A percentile compares a stretch with the other conserved stretches of the same genome.
Conservation (phyloP, 2,113 vertebrate genomes). For the Cheilinus undulatus region DNA sequence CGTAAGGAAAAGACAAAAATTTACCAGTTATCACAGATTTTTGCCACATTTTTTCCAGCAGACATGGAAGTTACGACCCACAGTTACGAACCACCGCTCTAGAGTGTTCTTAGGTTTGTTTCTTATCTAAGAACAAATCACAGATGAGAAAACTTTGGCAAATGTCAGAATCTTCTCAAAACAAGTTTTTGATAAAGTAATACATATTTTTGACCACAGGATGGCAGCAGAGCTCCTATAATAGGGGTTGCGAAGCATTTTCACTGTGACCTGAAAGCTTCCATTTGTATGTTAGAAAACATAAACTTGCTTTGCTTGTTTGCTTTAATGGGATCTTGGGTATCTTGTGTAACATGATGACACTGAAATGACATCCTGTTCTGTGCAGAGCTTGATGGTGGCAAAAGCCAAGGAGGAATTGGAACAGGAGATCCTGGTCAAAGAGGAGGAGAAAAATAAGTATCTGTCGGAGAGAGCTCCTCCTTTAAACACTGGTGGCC, state of each 20-base stretch:
- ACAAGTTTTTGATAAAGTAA: background rate
- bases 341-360: background rate
- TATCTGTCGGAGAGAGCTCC: constrained; percentile 89
- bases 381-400: constrained; percentile 91
- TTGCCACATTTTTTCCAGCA: no score
- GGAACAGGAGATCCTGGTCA: constrained; percentile 89
- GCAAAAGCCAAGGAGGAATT: constrained; percentile 94
- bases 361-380: background rate
- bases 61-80: no score
- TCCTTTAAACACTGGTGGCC: constrained; percentile 78
- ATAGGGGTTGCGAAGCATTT: no score
- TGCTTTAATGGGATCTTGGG: background rate
- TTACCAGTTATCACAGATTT: no score
- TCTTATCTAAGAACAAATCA: no score
- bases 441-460: constrained; percentile 89
- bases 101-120: no score
- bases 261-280: background rate
- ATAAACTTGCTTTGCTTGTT: background rate
- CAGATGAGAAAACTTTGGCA: no score
- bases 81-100: no score
- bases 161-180: no score
- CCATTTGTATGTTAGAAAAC: background rate
- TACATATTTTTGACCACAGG: constrained; percentile 21
- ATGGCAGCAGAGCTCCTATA: constrained; percentile 55
- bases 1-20: no score